These are phyloP conservation scores for Mimumesa dahlbomi DNA, from an alignment of 2,888 invertebrate genomes.

Conservation along the genomic window DNA sequence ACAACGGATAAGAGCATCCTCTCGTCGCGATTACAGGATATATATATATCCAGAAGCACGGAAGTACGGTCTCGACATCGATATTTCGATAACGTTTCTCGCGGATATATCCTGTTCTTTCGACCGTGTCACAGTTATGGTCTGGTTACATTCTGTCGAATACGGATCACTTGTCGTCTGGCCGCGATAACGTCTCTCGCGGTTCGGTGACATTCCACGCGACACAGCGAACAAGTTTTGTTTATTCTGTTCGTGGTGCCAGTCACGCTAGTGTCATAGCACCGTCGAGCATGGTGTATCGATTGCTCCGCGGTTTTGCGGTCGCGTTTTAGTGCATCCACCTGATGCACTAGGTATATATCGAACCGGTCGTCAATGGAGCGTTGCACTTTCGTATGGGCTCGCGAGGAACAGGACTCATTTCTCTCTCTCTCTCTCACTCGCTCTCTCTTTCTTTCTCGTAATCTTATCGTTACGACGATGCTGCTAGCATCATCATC, in stretches of 20 bases:
- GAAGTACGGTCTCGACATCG: too few relatives aligned
- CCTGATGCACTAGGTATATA: constrained; percentile 26
- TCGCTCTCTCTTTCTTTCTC: constrained; percentile 15
- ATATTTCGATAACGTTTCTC: background rate
- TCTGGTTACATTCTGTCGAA: too few relatives aligned
- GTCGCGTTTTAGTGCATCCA: constrained; percentile 33
- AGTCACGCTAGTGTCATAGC: constrained; percentile 6
- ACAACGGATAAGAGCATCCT: too few relatives aligned
- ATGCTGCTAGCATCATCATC: constrained; percentile 18
- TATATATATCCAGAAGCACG: too few relatives aligned
- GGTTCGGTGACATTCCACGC: constrained; percentile 2
- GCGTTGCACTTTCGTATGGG: background rate
- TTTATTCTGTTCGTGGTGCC: constrained; percentile 18
- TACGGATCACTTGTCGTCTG: background rate
- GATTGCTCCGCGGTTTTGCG: constrained; percentile 38
- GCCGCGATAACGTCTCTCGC: background rate
- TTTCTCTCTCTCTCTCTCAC: background rate
- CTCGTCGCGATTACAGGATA: too few relatives aligned
- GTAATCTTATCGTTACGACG: constrained; percentile 36
- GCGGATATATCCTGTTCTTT: too few relatives aligned
- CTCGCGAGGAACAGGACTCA: background rate
- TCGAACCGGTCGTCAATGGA: constrained; percentile 10
- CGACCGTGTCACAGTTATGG: too few relatives aligned
- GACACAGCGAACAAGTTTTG: constrained; percentile 18
- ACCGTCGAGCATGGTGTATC: constrained; percentile 19